Percentiles rank a stretch among this genome's conserved stretches.
Conservation (phyloP, 2,888 invertebrate species). For the Nemoura dubitans region DNA sequence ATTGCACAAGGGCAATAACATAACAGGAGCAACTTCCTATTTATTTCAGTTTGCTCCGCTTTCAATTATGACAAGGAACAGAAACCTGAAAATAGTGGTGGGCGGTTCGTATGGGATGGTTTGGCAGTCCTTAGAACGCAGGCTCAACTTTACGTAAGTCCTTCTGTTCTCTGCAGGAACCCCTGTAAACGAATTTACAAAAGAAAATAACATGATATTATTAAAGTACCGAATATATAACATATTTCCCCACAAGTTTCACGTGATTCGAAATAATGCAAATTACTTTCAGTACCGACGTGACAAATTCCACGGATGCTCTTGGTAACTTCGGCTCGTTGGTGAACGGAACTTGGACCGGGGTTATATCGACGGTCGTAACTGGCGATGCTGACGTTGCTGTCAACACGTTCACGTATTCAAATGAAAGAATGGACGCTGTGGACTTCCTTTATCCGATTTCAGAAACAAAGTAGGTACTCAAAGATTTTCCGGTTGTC, state of each 20-base stretch:
- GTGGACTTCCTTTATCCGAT: background rate
- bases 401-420: background rate
- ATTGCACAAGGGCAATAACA: too few species aligned
- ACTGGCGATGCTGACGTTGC: background rate
- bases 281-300: background rate
- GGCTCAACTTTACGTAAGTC: conserved; percentile 21
- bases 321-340: background rate
- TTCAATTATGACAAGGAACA: too few species aligned
- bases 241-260: too few species aligned
- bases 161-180: too few species aligned
- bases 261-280: too few species aligned
- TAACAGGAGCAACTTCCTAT: too few species aligned
- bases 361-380: background rate
- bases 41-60: background rate
- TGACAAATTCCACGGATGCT: background rate
- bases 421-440: background rate
- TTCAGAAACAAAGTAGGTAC: background rate
- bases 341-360: background rate
- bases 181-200: too few species aligned
- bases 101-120: background rate
- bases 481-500: background rate
- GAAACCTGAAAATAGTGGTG: background rate
- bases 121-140: background rate
- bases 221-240: too few species aligned
- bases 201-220: too few species aligned